Base-by-base conservation (phyloP, 2,888 invertebrate species). In the Drosophila phalerata region DNA sequence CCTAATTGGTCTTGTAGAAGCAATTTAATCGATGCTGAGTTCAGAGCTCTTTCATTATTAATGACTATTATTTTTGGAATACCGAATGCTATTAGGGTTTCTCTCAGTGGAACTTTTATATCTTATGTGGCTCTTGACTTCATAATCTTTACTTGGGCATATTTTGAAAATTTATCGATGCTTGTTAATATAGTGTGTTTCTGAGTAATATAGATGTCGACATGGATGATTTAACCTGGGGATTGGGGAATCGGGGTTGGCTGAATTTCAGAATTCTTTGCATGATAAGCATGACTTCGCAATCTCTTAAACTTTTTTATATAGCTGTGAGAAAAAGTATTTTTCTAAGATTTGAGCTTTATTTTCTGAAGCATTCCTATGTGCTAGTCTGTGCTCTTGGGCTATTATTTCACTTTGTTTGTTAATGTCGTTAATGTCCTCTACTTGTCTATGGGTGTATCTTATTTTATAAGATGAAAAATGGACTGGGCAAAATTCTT, bases 221-320 rank as follows among this genome's bases (percentile, higher is more conserved):
- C 15, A 13, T 34, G 34, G 6, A 49, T 34, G 10, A 49, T 19
- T 34, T 49, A 5, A 9, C 49, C 49, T 15, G 49, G 49, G 15
- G 11, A 49, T 32, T 10, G 4, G 17, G 49, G 49, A 19, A 34
- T 51, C 8, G 49, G 37, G 3, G 37, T 51, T 10, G 34, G 13
- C 6, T 51, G 37, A 6, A 37, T 51, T 13, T 34, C 37, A 5
- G 5, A 10, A 5, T 22, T 8, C n/a, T 4, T 53, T 53, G 13
- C 53, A 53, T 10, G 40, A 30, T 53, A 6, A 2, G 8, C 40
- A 53, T 11, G 3, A 8, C n/a, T 53, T 40, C 9, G 30, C 53
- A 15, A 30, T 53, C 13, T 17, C 53, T 17, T 6, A 17, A 6
- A 17, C 17, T 17, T 53, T 53, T 15, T 53, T 53, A 42, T 22